phyloP scores from a whole-genome alignment of 2,797 vertebrate genomes.

The Arremon aurantiirostris region DNA sequence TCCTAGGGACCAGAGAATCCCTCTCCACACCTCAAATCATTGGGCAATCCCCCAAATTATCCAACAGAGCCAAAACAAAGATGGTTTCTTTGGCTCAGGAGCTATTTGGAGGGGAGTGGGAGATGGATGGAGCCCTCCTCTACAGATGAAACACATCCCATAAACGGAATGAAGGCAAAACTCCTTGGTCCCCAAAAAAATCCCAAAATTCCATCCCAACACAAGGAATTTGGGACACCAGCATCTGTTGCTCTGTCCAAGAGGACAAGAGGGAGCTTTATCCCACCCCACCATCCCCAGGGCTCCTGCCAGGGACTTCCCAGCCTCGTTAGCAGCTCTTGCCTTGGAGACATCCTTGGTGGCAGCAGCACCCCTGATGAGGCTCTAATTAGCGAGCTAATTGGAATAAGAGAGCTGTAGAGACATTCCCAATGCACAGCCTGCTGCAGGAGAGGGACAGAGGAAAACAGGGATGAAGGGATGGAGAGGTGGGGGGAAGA shows the following conservation, averaged over 20 bases:
- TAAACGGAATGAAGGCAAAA: rapidly evolving
- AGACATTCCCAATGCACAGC: background rate
- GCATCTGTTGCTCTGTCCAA: background rate
- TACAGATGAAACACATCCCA: rapidly evolving
- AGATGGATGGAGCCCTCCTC: background rate
- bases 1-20: background rate
- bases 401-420: conserved; percentile 4
- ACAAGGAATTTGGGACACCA: background rate
- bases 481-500: background rate
- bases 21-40: background rate
- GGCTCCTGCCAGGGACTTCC: background rate
- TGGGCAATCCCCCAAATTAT: background rate
- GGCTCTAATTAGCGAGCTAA: conserved; percentile 60
- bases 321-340: background rate
- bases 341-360: background rate
- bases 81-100: background rate
- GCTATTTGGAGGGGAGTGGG: background rate
- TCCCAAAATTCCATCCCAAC: background rate
- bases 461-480: background rate
- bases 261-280: background rate
- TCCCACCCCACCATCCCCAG: background rate
- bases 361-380: background rate
- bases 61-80: background rate
- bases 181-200: rapidly evolving
- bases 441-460: background rate